A percentile compares a stretch with the other conserved stretches of the same genome.
These are phyloP conservation scores for Stichopus horrens DNA, from an alignment of 53 echinoderm and acorn worm species.

Conservation along the genomic window DNA sequence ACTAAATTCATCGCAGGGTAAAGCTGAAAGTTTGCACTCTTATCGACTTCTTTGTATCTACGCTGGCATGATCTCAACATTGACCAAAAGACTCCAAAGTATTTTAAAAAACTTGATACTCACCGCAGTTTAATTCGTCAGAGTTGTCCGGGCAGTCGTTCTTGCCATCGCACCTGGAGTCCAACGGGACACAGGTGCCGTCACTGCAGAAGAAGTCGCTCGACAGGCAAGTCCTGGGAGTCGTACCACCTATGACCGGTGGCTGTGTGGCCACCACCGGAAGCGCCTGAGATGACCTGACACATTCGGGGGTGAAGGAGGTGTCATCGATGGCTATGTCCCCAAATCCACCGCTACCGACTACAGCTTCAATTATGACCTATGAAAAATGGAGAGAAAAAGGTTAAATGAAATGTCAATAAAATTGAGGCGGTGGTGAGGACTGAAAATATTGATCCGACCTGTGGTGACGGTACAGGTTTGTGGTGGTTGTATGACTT, in stretches of 20 bases:
- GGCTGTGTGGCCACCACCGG: slow-evolving; percentile 60
- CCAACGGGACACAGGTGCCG: slow-evolving; percentile 53
- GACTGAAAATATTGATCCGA: not conserved
- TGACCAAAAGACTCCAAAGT: no score
- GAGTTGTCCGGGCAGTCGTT: slow-evolving; percentile 58
- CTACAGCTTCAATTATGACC: slow-evolving; percentile 81
- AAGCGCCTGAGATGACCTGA: slow-evolving; percentile 25
- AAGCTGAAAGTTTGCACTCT: no score
- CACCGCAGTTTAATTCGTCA: slow-evolving; percentile 80
- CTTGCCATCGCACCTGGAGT: slow-evolving; percentile 56
- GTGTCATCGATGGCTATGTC: slow-evolving; percentile 86
- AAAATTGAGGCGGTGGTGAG: not conserved
- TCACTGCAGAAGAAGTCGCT: slow-evolving; percentile 60
- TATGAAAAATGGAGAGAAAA: slow-evolving; percentile 17
- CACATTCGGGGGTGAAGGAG: slow-evolving; percentile 66
- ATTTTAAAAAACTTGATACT: not conserved
- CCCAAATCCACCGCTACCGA: slow-evolving; percentile 67
- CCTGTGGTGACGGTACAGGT: no score
- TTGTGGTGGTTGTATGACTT: no score
- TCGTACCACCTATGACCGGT: slow-evolving; percentile 37
- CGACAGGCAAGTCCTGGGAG: slow-evolving; percentile 31
- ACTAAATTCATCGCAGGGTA: no score
- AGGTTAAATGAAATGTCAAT: not conserved
- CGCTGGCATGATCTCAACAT: no score
- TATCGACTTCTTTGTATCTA: no score